phyloP scores from a whole-genome alignment of 2,797 vertebrate species.

The Synaphobranchus kaupii region DNA sequence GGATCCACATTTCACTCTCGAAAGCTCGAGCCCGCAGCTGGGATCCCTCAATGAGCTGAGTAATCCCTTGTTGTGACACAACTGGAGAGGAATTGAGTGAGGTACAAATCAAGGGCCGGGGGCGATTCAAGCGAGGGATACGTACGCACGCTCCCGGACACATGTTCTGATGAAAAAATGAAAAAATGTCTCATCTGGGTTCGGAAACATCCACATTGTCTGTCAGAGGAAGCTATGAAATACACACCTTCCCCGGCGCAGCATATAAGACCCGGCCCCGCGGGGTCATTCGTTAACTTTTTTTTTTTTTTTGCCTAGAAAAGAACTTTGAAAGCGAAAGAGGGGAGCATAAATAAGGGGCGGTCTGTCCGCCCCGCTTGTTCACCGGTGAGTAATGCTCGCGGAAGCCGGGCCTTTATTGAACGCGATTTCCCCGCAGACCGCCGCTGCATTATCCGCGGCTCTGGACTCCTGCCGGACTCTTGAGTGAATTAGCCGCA shows the following conservation, averaged over 20 bases:
- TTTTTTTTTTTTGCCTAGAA: not conserved
- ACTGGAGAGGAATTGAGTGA: not conserved
- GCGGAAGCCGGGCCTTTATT: conserved; percentile 69
- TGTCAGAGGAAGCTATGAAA: conserved; percentile 38
- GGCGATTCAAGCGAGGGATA: not conserved
- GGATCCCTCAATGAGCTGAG: not conserved
- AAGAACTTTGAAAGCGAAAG: conserved; percentile 55
- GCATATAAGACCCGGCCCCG: conserved; percentile 46
- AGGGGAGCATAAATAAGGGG: conserved; percentile 61
- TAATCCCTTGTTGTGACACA: not conserved
- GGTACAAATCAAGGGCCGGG: not conserved
- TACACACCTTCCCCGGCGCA: conserved; percentile 25
- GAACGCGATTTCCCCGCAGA: conserved; percentile 75
- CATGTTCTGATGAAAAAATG: not conserved
- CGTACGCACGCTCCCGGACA: not conserved
- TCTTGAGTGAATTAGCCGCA: conserved; percentile 77
- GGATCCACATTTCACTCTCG: not conserved
- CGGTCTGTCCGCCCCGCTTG: conserved; percentile 67
- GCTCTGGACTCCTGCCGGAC: conserved; percentile 70
- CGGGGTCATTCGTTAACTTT: conserved; percentile 50
- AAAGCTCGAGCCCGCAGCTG: not conserved
- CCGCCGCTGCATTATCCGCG: conserved; percentile 72
- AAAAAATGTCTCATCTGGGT: not conserved
- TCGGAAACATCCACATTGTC: conserved; percentile 38
- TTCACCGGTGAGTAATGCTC: conserved; percentile 71